A percentile compares a stretch with the other conserved stretches of the same genome.
These are phyloP conservation scores for Beris morrisii DNA, from an alignment of 2,888 invertebrate genomes.

Conservation along the genomic window DNA sequence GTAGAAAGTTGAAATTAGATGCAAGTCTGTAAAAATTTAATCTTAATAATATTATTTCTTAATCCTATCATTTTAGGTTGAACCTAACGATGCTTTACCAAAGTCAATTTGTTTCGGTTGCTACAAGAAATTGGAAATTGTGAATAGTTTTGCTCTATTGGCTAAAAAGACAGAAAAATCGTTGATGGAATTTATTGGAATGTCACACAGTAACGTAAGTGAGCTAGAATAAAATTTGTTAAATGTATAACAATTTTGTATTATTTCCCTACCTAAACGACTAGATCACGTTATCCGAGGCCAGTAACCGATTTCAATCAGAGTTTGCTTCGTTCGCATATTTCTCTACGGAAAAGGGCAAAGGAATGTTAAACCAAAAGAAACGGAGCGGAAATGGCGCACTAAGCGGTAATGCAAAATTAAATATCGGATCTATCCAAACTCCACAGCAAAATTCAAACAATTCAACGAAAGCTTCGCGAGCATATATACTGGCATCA, in stretches of 20 bases:
- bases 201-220: conserved; percentile 17
- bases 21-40: too few species aligned
- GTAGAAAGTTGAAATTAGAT: too few species aligned
- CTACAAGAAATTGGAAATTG: conserved; percentile 34
- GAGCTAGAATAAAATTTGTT: conserved; percentile 8
- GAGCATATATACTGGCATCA: not conserved
- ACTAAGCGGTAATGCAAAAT: not conserved
- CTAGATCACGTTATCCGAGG: conserved; percentile 21
- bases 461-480: not conserved
- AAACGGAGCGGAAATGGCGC: not conserved
- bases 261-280: not conserved
- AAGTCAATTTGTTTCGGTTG: conserved; percentile 35
- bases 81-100: conserved; percentile 33
- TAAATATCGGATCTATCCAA: too few species aligned
- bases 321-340: conserved; percentile 33
- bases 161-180: conserved; percentile 38
- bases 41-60: too few species aligned
- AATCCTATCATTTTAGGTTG: conserved; percentile 24
- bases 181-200: conserved; percentile 30
- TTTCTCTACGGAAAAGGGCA: not conserved
- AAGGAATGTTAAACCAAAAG: not conserved
- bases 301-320: conserved; percentile 26
- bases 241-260: too few species aligned
- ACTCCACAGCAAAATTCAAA: too few species aligned
- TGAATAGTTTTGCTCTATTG: conserved; percentile 32